Conservation (phyloP, 2,888 invertebrate genomes). For the Chalcis sispes region DNA sequence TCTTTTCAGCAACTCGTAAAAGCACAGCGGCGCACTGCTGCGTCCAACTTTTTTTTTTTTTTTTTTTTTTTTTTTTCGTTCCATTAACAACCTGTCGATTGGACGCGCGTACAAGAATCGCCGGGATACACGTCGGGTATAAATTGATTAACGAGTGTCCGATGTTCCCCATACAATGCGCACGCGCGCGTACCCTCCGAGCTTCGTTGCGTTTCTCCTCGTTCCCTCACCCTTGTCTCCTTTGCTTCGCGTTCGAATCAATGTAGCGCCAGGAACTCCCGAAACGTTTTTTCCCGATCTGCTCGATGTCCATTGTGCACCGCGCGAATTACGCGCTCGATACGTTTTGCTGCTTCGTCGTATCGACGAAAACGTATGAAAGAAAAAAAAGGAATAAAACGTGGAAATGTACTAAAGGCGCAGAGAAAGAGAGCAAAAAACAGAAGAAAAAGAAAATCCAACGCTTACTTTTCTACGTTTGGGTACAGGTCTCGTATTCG, state of each 20-base stretch:
- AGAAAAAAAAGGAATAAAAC: constrained; percentile 8
- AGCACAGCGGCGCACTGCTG: constrained; percentile 31
- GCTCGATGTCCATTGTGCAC: constrained; percentile 15
- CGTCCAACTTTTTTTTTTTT: too few species aligned
- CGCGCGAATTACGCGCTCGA: constrained; percentile 47
- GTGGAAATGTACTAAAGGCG: too few species aligned
- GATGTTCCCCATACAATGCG: constrained; percentile 18
- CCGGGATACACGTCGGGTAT: constrained; percentile 35
- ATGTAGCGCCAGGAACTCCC: background rate
- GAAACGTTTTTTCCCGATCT: constrained; percentile 19
- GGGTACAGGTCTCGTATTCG: constrained; percentile 15
- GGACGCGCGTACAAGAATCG: constrained; percentile 19
- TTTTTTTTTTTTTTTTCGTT: constrained; percentile 41
- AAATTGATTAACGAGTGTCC: constrained; percentile 52
- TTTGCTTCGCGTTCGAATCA: background rate
- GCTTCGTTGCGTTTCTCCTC: background rate
- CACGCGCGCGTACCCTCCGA: background rate
- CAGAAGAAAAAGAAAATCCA: background rate
- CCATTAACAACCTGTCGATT: constrained; percentile 47
- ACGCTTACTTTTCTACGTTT: too few species aligned
- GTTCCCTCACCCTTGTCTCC: background rate
- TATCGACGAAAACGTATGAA: background rate
- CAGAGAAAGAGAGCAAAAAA: background rate
- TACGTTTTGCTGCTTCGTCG: constrained; percentile 19
- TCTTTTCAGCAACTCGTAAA: constrained; percentile 14